Conservation (phyloP, 2,888 invertebrate genomes). For the Anorthoa munda region DNA sequence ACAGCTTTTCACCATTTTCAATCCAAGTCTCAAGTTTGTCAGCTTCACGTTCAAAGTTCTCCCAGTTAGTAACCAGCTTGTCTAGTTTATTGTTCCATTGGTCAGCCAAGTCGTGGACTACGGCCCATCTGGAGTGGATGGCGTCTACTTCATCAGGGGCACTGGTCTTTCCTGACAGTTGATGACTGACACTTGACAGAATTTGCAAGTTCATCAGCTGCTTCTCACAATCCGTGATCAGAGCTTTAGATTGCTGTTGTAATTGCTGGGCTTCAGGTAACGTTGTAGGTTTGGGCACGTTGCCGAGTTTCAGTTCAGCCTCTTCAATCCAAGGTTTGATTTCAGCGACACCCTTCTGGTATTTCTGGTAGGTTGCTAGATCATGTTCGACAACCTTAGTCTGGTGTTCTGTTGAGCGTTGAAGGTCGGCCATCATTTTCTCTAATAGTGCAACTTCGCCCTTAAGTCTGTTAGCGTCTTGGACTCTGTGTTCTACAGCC, state of each 20-base stretch:
- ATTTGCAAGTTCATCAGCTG: slow-evolving; percentile 94
- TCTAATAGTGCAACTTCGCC: slow-evolving; percentile 94
- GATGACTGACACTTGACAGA: slow-evolving; percentile 93
- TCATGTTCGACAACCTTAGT: slow-evolving; percentile 94
- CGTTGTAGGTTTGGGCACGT: slow-evolving; percentile 94
- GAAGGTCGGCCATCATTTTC: slow-evolving; percentile 94
- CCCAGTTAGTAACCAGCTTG: slow-evolving; percentile 95
- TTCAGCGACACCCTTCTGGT: slow-evolving; percentile 94
- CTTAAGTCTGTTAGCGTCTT: slow-evolving; percentile 94
- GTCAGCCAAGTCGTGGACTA: slow-evolving; percentile 94
- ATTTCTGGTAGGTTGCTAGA: slow-evolving; percentile 96
- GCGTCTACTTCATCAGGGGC: slow-evolving; percentile 96
- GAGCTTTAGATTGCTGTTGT: slow-evolving; percentile 93
- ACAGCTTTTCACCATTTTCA: slow-evolving; percentile 92
- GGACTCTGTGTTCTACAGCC: slow-evolving; percentile 92
- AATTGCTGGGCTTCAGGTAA: slow-evolving; percentile 96
- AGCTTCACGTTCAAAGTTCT: slow-evolving; percentile 94
- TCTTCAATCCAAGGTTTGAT: slow-evolving; percentile 97
- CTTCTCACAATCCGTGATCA: slow-evolving; percentile 95
- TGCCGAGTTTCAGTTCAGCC: slow-evolving; percentile 95
- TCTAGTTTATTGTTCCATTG: slow-evolving; percentile 95
- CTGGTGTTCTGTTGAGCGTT: slow-evolving; percentile 94
- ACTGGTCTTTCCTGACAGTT: slow-evolving; percentile 94
- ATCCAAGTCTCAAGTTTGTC: slow-evolving; percentile 95
- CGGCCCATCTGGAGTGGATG: slow-evolving; percentile 95